These are phyloP conservation scores for Adrianichthys oophorus DNA, from an alignment of 2,797 vertebrate species.

Conservation along the genomic window DNA sequence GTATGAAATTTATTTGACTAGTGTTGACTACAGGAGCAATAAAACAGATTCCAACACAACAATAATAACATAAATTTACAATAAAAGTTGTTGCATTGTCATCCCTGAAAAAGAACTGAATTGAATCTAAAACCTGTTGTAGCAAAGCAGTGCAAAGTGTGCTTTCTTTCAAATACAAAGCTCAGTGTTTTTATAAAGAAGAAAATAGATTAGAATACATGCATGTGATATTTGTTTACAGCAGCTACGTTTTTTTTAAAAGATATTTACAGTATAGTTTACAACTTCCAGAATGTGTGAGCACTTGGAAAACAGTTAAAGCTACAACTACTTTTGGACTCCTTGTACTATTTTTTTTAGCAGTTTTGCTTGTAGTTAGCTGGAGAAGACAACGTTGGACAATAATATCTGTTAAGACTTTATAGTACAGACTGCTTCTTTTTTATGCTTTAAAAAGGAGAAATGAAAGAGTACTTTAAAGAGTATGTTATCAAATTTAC, in stretches of 20 bases:
- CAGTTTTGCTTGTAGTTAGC: not conserved
- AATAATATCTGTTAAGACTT: slow-evolving; percentile 1
- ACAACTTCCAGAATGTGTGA: slow-evolving; percentile 14
- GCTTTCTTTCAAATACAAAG: slow-evolving; percentile 39
- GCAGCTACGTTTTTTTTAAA: slow-evolving; percentile 10
- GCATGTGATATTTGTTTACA: slow-evolving; percentile 20
- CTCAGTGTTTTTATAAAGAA: slow-evolving; percentile 49
- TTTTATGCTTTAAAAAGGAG: not conserved
- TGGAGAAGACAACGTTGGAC: slow-evolving; percentile 1
- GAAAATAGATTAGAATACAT: slow-evolving; percentile 29
- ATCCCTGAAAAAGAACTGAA: slow-evolving; percentile 30
- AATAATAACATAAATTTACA: slow-evolving; percentile 3
- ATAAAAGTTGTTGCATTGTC: slow-evolving; percentile 3
- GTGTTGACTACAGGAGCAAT: slow-evolving; percentile 46
- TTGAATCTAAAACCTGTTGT: slow-evolving; percentile 2
- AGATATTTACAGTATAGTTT: slow-evolving; percentile 34
- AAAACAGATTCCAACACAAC: slow-evolving; percentile 14
- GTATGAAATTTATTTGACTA: slow-evolving; percentile 6
- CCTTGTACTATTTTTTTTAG: slow-evolving; percentile 2
- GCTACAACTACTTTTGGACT: not conserved
- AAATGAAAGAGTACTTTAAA: too few species aligned
- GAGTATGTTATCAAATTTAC: too few species aligned
- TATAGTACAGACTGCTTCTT: slow-evolving; percentile 2
- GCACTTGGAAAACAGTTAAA: slow-evolving; percentile 21
- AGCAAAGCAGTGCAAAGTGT: slow-evolving; percentile 51